Evolutionary conservation across 1,140 invertebrate species (phyloP).

Genomic region (Drosophila pseudoobscura): DNA sequence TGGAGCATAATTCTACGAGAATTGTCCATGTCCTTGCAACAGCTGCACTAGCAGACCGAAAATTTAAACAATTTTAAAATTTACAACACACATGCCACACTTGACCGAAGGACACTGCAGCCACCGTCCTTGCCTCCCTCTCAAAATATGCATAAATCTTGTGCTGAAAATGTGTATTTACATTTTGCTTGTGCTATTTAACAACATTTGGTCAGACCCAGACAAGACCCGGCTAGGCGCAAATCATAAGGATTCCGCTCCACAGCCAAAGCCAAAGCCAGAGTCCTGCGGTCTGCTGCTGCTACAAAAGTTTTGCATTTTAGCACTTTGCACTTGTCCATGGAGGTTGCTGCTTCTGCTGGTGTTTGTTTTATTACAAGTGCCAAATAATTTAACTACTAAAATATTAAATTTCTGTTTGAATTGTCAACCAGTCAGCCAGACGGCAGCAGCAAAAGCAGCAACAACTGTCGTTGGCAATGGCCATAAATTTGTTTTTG

Average conservation of each 20-base stretch:
- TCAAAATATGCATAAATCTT: slow-evolving; percentile 80
- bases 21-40: slow-evolving; percentile 63
- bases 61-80: slow-evolving; percentile 77
- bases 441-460: slow-evolving; percentile 5
- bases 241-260: slow-evolving; percentile 42
- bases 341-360: slow-evolving; percentile 39
- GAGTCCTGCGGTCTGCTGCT: neutral
- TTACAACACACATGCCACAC: slow-evolving; percentile 63
- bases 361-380: slow-evolving; percentile 80
- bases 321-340: slow-evolving; percentile 72
- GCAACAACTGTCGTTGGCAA: slow-evolving; percentile 30
- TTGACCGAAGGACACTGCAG: slow-evolving; percentile 23
- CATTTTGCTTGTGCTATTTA: slow-evolving; percentile 78
- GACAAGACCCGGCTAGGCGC: slow-evolving; percentile 24
- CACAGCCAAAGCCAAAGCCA: neutral
- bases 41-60: slow-evolving; percentile 43
- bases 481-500: slow-evolving; percentile 61
- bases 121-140: slow-evolving; percentile 26
- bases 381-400: slow-evolving; percentile 81
- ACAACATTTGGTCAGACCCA: slow-evolving; percentile 71
- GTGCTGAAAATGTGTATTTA: slow-evolving; percentile 57
- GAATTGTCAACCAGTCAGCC: slow-evolving; percentile 55
- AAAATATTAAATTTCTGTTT: slow-evolving; percentile 81
- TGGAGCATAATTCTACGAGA: slow-evolving; percentile 52
- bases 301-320: slow-evolving; percentile 72